These are phyloP conservation scores for Anolis apletophallus DNA, from an alignment of 2,797 vertebrate species.

Conservation along the genomic window DNA sequence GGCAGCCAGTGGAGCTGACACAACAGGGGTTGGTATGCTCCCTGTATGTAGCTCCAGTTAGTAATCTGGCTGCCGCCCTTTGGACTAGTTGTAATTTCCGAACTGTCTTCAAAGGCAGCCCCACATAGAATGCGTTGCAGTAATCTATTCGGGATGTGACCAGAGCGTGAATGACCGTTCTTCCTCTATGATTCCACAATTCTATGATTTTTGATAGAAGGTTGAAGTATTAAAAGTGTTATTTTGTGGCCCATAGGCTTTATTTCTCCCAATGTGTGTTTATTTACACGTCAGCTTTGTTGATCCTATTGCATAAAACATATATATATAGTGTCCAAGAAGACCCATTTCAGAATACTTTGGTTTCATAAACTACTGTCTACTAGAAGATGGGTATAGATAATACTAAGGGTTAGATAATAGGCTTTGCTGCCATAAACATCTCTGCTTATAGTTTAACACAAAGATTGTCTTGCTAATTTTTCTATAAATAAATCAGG, in stretches of 20 bases:
- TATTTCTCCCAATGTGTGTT: not conserved
- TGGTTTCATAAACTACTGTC: not conserved
- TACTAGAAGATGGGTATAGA: not conserved
- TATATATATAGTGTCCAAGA: not conserved
- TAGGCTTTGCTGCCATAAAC: not conserved
- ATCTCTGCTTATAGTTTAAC: not conserved
- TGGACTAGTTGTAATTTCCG: no score
- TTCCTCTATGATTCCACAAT: no score
- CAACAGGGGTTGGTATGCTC: no score
- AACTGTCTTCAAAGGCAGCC: no score
- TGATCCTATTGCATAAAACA: not conserved
- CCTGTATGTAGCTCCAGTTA: no score
- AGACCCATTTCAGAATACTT: not conserved
- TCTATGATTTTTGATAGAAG: no score
- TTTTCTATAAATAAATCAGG: constrained; percentile 46
- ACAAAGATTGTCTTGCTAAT: constrained; percentile 21
- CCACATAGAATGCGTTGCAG: no score
- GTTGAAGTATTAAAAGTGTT: not conserved
- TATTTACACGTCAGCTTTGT: not conserved
- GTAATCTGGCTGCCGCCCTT: no score
- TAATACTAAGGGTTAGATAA: not conserved
- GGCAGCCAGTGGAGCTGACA: no score
- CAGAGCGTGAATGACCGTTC: no score
- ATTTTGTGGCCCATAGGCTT: not conserved
- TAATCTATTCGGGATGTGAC: no score